phyloP scores from a whole-genome alignment of 2,113 vertebrate species.

The Turnix velox region DNA sequence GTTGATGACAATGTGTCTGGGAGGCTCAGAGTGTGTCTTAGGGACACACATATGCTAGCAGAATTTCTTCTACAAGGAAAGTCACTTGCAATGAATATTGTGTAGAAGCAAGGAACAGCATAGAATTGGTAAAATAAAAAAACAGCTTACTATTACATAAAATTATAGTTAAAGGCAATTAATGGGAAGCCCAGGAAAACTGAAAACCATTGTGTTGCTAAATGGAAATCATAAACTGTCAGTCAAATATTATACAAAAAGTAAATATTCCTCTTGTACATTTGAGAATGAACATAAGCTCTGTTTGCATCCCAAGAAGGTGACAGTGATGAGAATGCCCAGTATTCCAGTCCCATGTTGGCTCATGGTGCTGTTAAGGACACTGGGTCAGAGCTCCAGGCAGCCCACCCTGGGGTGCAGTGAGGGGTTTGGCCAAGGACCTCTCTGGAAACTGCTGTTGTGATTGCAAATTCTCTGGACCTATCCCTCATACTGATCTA shows the following conservation, averaged over 20 bases:
- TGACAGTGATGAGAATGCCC: not conserved
- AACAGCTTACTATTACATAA: not conserved
- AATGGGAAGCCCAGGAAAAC: not conserved
- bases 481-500: not conserved
- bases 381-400: not conserved
- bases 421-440: not conserved
- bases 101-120: not conserved
- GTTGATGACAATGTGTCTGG: not conserved
- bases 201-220: not conserved
- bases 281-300: not conserved
- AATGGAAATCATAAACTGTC: not conserved
- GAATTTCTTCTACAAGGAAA: not conserved
- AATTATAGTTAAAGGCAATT: not conserved
- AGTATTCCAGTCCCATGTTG: not conserved
- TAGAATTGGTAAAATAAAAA: not conserved
- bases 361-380: not conserved
- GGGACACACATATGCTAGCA: fast-evolving
- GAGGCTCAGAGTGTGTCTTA: not conserved
- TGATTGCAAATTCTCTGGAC: not conserved
- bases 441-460: not conserved
- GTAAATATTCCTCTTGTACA: not conserved
- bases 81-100: not conserved
- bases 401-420: not conserved
- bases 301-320: not conserved
- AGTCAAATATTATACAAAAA: not conserved